Evolutionary conservation across 1,140 invertebrate species (phyloP), one percentile per base, ranked within the genome.

Genomic region (Drosophila gunungcola): DNA sequence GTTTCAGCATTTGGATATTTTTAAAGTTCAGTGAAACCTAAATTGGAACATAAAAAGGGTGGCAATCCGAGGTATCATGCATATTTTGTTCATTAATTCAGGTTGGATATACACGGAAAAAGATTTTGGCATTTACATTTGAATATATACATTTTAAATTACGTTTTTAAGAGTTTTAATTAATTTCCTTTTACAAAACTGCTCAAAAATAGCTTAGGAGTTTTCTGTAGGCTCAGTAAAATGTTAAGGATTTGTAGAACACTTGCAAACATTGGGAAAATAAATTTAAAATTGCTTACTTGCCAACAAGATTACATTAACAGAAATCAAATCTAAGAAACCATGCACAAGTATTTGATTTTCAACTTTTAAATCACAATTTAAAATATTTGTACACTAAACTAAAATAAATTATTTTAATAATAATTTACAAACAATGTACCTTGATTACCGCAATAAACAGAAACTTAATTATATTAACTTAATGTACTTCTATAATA

Each of bases 321-420:
- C 9, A n/a, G 2, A 29, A 32, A 32, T 6, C 29, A 11, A 32
- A 13, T 49, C 34, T 16, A 32, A 29, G 11, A 16, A 56, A 55
- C 36, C 67, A 70, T 70, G 67, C 67, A 70, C 16, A 46, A 34
- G 34, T 49, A 3, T 32, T 21, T 6, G 21, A 9, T 45, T 21
- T 21, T 21, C 16, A 21, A 21, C 16, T 38, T 36, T 38, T 4
- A 38, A 53, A 45, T 27, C 12, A 9, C 11, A 11, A 12, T 10
- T 11, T 32, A 2, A 13, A 48, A 32, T 39, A 32, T 13, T 0
- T 10, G 2, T 39, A 48, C 21, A 27, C 13, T 4, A 56, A 41
- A 36, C 4, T 4, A 36, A 34, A 5, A 32, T 6, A 3, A 61
- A 29, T 1, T 45, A 46, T 25, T 12, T 4, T 12, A 43, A 21